Percentiles rank a stretch among this genome's conserved stretches.
phyloP scores from a whole-genome alignment of 2,113 vertebrate genomes.

The Psilopsiagon aurifrons region DNA sequence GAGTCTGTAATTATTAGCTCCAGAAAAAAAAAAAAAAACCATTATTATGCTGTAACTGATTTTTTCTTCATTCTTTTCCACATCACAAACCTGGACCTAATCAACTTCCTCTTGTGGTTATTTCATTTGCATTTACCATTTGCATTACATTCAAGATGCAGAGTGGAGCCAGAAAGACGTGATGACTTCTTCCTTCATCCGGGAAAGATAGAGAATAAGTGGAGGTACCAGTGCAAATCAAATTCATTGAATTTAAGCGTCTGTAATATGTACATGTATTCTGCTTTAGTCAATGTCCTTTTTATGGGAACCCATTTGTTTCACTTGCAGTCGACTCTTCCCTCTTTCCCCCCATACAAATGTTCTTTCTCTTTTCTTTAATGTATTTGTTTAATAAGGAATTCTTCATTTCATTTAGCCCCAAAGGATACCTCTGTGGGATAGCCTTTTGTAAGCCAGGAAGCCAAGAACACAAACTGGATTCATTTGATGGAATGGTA shows the following conservation, averaged over 20 bases:
- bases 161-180: neutral
- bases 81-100: neutral
- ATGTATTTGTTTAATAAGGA: neutral
- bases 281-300: neutral
- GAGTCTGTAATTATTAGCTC: neutral
- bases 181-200: neutral
- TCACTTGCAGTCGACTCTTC: neutral
- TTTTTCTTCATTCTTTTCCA: neutral
- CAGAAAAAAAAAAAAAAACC: slow-evolving; percentile 10
- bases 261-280: neutral
- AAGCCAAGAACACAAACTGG: neutral
- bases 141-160: neutral
- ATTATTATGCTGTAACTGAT: neutral
- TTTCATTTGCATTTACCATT: neutral
- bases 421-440: neutral
- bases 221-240: neutral
- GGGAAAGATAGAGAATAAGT: neutral
- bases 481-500: neutral
- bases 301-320: neutral
- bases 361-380: neutral
- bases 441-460: neutral
- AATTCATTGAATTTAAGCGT: neutral
- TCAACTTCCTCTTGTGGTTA: neutral
- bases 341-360: neutral
- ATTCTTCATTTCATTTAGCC: neutral